A percentile compares a stretch with the other conserved stretches of the same genome.
phyloP scores from a whole-genome alignment of 1,140 invertebrate species.

The Scaptomyza hsui region DNA sequence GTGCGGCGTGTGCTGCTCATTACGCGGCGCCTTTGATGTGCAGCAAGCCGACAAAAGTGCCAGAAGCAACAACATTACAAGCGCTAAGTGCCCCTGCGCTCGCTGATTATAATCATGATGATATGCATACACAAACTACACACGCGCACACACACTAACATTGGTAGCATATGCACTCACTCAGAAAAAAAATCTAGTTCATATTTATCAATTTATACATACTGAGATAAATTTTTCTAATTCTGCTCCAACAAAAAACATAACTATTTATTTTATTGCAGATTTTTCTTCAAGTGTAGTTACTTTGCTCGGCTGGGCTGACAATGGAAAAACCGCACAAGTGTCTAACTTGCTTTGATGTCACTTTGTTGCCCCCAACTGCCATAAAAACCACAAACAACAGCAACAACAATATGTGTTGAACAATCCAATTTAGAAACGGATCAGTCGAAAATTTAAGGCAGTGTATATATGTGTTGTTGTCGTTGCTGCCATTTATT shows the following conservation, averaged over 20 bases:
- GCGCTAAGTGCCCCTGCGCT: conserved; percentile 69
- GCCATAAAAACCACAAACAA: conserved; percentile 6
- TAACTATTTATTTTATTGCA: no score
- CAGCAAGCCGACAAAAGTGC: conserved; percentile 77
- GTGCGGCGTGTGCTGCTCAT: conserved; percentile 70
- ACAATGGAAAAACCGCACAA: conserved; percentile 45
- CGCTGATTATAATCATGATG: conserved; percentile 75
- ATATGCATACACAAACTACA: conserved; percentile 57
- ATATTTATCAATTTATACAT: no score
- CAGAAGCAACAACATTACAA: conserved; percentile 73
- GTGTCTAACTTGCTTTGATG: conserved; percentile 48
- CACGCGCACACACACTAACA: conserved; percentile 3
- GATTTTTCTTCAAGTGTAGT: background rate
- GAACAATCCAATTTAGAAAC: conserved; percentile 34
- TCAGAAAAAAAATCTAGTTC: background rate
- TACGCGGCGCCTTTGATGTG: conserved; percentile 80
- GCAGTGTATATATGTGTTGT: conserved; percentile 13
- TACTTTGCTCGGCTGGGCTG: conserved; percentile 1
- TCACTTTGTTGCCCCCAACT: conserved; percentile 14
- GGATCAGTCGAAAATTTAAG: conserved; percentile 35
- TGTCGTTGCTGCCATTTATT: conserved; percentile 41
- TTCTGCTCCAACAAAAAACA: no score
- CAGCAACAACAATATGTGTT: background rate
- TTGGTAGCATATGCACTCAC: background rate
- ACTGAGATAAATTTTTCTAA: no score